Base-by-base conservation (phyloP, 2,888 invertebrate genomes). In the Ommatoiulus sabulosus region DNA sequence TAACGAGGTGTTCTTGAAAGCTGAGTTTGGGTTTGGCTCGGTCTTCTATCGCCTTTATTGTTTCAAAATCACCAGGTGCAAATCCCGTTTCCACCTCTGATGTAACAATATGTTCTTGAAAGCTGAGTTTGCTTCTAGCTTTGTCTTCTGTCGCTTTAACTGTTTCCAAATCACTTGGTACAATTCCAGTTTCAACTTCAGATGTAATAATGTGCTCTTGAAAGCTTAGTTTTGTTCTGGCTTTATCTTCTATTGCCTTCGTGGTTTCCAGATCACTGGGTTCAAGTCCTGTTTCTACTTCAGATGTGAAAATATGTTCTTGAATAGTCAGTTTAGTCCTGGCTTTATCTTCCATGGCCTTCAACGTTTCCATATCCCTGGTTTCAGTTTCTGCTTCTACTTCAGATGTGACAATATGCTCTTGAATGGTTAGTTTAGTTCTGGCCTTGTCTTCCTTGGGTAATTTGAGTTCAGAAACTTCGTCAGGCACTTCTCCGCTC, bases 201-300 rank as follows among this genome's bases (percentile, higher is more conserved):
- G 86, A 86, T n/a, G 89, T 48, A n/a, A 90, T 48, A 17, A 90
- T 46, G 84, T 90, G 87, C 35, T 90, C 90, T 87, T 90, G 88
- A 43, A 87, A n/a, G 6, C 46, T 48, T 0, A 90, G 48, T 80
- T 24, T 57, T 3, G 88, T 89, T 89, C 90, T 91, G 35, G 91
- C 91, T 80, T 89, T 89, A 44, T 90, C 91, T 72, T 85, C 57
- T 44, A 86, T 86, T 46, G 90, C 90, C 57, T 88, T 46, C 90
- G 90, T 44, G n/a, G 88, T 87, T 3, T 87, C 63, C 57, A 89
- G 44, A 15, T 89, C 88, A 72, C 84, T 87, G 0, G 89, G 86
- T 15, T 10, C 44, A 17, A 80, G 20, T 63, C 85, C 87, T 52
- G 86, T 85, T 57, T 89, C 88, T 44, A 72, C 24, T 44, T 89